Evolutionary conservation across 2,797 vertebrate genomes (phyloP).

Genomic region (Nannoperca obscura): DNA sequence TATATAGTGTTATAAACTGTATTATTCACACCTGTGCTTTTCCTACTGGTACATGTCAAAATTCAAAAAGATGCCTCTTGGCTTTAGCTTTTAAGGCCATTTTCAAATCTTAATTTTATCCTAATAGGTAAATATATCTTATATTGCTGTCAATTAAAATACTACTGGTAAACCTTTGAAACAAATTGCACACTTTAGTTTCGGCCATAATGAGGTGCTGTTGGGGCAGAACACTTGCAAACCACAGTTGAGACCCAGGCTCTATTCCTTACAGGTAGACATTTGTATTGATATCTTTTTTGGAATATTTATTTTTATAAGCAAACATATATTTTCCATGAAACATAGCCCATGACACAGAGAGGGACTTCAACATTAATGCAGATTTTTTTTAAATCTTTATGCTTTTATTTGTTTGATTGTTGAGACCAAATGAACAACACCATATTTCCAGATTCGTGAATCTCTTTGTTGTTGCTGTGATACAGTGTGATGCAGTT

Average conservation of each 20-base stretch:
- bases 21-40: neutral
- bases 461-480: conserved; percentile 20
- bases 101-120: neutral
- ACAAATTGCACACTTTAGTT: neutral
- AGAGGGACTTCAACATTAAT: conserved; percentile 1
- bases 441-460: conserved; percentile 10
- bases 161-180: neutral
- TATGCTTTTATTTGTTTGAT: conserved; percentile 39
- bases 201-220: neutral
- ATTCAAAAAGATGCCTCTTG: neutral
- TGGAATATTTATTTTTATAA: neutral
- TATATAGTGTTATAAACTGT: no score
- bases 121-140: neutral
- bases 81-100: neutral
- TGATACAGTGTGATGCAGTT: conserved; percentile 13
- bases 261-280: neutral
- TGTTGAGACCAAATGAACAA: conserved; percentile 11
- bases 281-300: neutral
- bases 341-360: neutral
- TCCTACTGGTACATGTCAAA: neutral
- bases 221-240: neutral
- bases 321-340: neutral
- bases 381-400: neutral
- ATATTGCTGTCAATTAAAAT: neutral
- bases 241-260: neutral